phyloP scores from a whole-genome alignment of 2,888 invertebrate genomes.

The Xylota segnis region DNA sequence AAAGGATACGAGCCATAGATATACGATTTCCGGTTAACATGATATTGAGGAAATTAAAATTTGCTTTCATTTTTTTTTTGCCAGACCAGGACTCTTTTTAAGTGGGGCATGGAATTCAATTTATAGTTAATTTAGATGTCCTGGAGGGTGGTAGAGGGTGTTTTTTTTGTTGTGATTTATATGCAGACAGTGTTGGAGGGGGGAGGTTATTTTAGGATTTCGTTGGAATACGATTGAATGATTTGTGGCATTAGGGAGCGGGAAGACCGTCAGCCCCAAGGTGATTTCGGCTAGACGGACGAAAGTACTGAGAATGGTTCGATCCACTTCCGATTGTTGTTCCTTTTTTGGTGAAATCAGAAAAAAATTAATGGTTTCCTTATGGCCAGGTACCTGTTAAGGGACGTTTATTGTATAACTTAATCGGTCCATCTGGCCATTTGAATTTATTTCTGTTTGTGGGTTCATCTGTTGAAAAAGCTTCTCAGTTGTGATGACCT shows the following conservation, averaged over 20 bases:
- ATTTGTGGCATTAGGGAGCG: background rate
- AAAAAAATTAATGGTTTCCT: no score
- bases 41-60: conserved; percentile 54
- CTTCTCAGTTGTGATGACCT: no score
- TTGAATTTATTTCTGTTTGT: no score
- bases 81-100: background rate
- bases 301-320: background rate
- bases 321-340: no score
- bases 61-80: conserved; percentile 29
- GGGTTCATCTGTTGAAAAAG: no score
- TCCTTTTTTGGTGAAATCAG: no score
- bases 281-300: background rate
- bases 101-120: conserved; percentile 27
- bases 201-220: conserved; percentile 5
- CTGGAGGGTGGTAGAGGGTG: no score
- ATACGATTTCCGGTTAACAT: conserved; percentile 50
- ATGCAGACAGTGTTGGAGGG: background rate
- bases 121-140: conserved; percentile 46
- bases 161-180: conserved; percentile 5
- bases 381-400: no score
- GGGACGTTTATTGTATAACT: no score
- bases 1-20: conserved; percentile 33
- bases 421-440: no score
- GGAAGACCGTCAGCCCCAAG: background rate
- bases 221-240: background rate